Base-by-base conservation (phyloP, 1,140 invertebrate species). In the Cydia strobilella region DNA sequence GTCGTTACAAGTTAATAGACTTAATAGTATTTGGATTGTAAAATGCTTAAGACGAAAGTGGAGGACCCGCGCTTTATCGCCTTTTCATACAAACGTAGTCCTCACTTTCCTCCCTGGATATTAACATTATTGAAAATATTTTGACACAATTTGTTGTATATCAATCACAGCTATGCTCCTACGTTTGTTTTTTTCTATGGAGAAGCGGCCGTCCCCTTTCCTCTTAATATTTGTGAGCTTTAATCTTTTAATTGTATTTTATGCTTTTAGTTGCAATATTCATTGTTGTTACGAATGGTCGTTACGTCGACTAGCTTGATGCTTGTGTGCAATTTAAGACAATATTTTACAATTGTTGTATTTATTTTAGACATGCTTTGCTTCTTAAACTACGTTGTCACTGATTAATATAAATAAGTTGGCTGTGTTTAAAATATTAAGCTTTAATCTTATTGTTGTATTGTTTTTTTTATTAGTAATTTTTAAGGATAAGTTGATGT, bases 321-420 rank as follows among this genome's bases (percentile, higher is more conserved):
- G 65, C 65, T 69, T 69, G 65, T 9, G 65, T 69, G 65, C 65
- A 69, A 69, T 69, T 69, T 31, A 35, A 35, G 65, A 69, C 31
- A 65, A 35, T 39, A 39, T 69, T 69, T 35, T 69, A 66, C 23
- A 31, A 35, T 39, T 69, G 63, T 35, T 69, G 6, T 69, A 18
- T 18, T 69, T 69, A 69, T 35, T 69, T 69, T 39, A 4, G 31
- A 42, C 15, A 23, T 69, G 65, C 65, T 69, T 69, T 69, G 65
- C 31, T 15, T 69, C 18, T 10, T 35, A 48, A 48, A 48, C 13
- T 15, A 23, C 4, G 63, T 69, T 69, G 31, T 39, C 63, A 35
- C 31, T 69, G 65, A 18, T 69, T 20, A 35, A 6, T 7, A 69
- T 18, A 18, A 31, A 69, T 18, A 18, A 31, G 31, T 69, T 39